These are phyloP conservation scores for Campylomormyrus numenius DNA, from an alignment of 2,113 vertebrate species.

Conservation along the genomic window DNA sequence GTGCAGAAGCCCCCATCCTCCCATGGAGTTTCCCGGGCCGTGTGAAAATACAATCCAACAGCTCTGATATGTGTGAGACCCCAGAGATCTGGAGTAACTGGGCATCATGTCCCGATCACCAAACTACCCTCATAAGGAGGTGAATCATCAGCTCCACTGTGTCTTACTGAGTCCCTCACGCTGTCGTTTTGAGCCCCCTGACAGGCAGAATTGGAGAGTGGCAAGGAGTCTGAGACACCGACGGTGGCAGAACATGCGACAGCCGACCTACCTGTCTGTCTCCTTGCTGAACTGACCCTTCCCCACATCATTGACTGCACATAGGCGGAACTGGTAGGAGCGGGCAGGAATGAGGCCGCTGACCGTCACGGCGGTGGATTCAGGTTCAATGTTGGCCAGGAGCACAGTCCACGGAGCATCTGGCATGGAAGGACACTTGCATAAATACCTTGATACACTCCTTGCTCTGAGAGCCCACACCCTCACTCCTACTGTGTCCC, in stretches of 20 bases:
- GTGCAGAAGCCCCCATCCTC: not conserved
- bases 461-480: not conserved
- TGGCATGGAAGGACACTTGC: constrained; percentile 32
- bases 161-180: not conserved
- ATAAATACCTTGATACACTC: not conserved
- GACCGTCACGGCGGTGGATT: constrained; percentile 69
- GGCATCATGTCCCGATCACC: not conserved
- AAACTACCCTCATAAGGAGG: not conserved
- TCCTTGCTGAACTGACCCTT: constrained; percentile 94
- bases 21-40: not conserved
- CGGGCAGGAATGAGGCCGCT: constrained; percentile 82
- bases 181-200: not conserved
- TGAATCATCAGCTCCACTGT: not conserved
- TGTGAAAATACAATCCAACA: not conserved
- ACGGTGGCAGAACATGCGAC: not conserved
- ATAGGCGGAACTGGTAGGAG: constrained; percentile 94
- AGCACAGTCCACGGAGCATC: constrained; percentile 89
- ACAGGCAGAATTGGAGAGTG: not conserved
- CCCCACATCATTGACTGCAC: constrained; percentile 88
- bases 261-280: constrained; percentile 75
- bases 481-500: not conserved
- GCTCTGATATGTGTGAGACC: not conserved
- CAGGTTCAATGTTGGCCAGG: constrained; percentile 79
- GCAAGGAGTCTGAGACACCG: not conserved
- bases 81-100: not conserved